phyloP scores from a whole-genome alignment of 2,113 vertebrate genomes.

The Pristiophorus japonicus region DNA sequence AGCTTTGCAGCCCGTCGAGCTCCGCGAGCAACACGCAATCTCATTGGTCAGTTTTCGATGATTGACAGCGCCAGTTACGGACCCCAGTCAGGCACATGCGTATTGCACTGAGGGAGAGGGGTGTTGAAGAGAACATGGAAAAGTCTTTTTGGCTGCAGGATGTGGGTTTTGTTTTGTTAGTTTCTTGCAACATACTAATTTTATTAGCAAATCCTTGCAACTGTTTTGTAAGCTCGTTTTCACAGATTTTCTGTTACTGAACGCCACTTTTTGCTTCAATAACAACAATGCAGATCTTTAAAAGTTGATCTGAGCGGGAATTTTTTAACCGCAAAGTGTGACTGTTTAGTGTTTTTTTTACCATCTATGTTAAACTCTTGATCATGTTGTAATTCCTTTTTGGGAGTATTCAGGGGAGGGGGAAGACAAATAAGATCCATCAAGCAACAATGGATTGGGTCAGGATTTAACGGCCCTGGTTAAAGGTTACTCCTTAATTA shows the following conservation, averaged over 20 bases:
- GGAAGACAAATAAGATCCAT: not conserved
- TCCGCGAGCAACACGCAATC: slow-evolving; percentile 73
- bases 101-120: too few species aligned
- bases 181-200: not conserved
- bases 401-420: not conserved
- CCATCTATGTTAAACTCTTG: not conserved
- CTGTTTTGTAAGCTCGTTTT: not conserved
- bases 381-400: not conserved
- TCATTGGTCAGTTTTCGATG: slow-evolving; percentile 74
- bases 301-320: not conserved
- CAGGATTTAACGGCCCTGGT: not conserved
- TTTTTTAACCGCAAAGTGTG: not conserved
- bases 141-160: not conserved
- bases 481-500: not conserved
- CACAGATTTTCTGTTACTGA: not conserved
- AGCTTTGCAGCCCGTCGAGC: slow-evolving; percentile 70
- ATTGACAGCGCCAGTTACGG: slow-evolving; percentile 53
- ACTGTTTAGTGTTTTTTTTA: not conserved
- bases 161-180: not conserved
- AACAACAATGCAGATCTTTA: not conserved
- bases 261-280: not conserved
- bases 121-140: too few species aligned
- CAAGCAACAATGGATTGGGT: not conserved
- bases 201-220: not conserved
- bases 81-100: slow-evolving; percentile 28